Percentiles rank a stretch among this genome's conserved stretches.
Evolutionary conservation across 2,113 vertebrate species (phyloP).

Genomic region (Brienomyrus longianalis): DNA sequence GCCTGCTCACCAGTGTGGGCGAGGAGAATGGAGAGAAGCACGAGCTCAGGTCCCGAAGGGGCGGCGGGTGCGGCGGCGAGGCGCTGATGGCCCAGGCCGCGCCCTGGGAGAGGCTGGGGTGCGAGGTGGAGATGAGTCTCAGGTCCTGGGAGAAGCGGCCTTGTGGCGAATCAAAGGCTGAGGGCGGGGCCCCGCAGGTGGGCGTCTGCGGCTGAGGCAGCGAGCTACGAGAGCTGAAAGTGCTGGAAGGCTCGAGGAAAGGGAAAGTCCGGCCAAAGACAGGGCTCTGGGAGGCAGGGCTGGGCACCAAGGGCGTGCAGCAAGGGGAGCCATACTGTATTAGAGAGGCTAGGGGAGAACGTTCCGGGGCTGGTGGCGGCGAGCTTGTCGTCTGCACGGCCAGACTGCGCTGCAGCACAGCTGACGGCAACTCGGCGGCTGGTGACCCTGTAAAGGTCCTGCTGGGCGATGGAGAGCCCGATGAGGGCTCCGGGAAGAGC

Average conservation of each 20-base stretch:
- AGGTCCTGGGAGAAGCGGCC: slow-evolving; percentile 82
- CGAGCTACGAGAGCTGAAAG: slow-evolving; percentile 66
- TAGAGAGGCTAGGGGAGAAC: slow-evolving; percentile 63
- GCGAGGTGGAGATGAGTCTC: slow-evolving; percentile 85
- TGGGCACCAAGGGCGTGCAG: slow-evolving; percentile 69
- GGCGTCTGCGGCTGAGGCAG: slow-evolving; percentile 61
- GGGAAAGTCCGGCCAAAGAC: slow-evolving; percentile 62
- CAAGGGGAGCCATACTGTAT: slow-evolving; percentile 67
- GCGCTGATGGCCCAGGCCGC: slow-evolving; percentile 62
- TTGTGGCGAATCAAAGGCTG: slow-evolving; percentile 57
- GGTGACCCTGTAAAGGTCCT: slow-evolving; percentile 61
- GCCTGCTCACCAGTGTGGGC: slow-evolving; percentile 60
- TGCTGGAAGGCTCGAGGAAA: slow-evolving; percentile 48
- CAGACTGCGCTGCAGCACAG: slow-evolving; percentile 62
- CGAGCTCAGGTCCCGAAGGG: slow-evolving; percentile 52
- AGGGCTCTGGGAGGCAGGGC: slow-evolving; percentile 71
- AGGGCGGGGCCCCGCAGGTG: slow-evolving; percentile 24
- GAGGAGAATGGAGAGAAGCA: slow-evolving; percentile 61
- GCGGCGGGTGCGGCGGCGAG: slow-evolving; percentile 59
- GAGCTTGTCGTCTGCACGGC: slow-evolving; percentile 65
- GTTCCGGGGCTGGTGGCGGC: slow-evolving; percentile 65
- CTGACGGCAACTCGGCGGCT: slow-evolving; percentile 48
- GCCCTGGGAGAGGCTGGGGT: slow-evolving; percentile 73
- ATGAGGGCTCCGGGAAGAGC: slow-evolving; percentile 60
- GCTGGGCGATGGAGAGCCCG: slow-evolving; percentile 59